These are phyloP conservation scores for Xyrauchen texanus DNA, from an alignment of 2,113 vertebrate genomes.

Conservation along the genomic window DNA sequence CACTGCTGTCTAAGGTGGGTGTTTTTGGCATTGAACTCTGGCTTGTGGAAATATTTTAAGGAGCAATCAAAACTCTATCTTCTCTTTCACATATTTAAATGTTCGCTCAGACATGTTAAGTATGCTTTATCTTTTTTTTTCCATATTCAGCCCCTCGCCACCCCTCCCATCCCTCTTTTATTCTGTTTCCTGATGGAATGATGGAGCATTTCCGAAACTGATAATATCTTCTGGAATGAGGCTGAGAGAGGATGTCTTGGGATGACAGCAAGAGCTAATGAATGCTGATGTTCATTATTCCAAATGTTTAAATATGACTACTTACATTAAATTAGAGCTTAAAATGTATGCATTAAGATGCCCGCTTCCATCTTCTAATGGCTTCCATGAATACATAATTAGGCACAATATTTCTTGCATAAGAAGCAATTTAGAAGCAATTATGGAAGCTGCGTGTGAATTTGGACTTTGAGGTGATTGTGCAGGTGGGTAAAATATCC, in stretches of 20 bases:
- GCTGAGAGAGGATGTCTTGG: background rate
- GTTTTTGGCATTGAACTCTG: slow-evolving; percentile 2
- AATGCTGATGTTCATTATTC: slow-evolving; percentile 65
- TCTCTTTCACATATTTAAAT: slow-evolving; percentile 8
- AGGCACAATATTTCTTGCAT: slow-evolving; percentile 46
- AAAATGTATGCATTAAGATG: slow-evolving; percentile 58
- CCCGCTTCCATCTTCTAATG: slow-evolving; percentile 48
- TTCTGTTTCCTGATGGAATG: slow-evolving; percentile 5
- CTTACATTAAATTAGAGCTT: slow-evolving; percentile 67
- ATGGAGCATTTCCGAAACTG: slow-evolving; percentile 52
- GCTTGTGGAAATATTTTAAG: background rate
- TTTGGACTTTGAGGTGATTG: slow-evolving; percentile 37
- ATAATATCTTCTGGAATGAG: slow-evolving; percentile 42
- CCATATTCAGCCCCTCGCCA: background rate
- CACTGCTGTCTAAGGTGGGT: background rate
- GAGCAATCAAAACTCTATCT: background rate
- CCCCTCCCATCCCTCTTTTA: background rate
- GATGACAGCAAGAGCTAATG: slow-evolving; percentile 53
- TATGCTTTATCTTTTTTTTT: background rate
- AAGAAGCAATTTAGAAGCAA: slow-evolving; percentile 59
- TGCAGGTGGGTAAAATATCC: slow-evolving; percentile 20
- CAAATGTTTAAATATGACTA: slow-evolving; percentile 68
- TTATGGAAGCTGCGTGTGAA: slow-evolving; percentile 37
- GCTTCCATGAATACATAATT: slow-evolving; percentile 50
- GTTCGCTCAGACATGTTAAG: background rate